Conservation (phyloP, 2,888 invertebrate genomes). For the Patella depressa region DNA sequence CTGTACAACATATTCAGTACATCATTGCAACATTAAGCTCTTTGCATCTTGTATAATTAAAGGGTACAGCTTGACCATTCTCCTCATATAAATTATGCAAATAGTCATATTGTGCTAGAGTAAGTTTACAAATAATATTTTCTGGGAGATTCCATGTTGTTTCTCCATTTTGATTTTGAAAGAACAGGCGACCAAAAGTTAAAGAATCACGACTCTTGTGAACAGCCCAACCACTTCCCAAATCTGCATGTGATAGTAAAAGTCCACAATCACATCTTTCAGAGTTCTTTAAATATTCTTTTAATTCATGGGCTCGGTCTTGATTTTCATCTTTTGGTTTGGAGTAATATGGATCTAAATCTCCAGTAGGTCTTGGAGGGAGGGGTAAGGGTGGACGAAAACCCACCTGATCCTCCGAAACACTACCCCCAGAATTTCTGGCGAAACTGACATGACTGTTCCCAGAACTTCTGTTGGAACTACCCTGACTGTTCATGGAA, state of each 20-base stretch:
- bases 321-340: conserved; percentile 42
- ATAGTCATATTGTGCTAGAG: conserved; percentile 33
- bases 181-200: conserved; percentile 49
- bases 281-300: conserved; percentile 45
- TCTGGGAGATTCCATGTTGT: conserved; percentile 54
- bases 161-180: conserved; percentile 46
- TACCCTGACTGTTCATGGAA: too few relatives aligned
- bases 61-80: conserved; percentile 17
- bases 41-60: neutral
- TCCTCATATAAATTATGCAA: conserved; percentile 26
- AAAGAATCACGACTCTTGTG: conserved; percentile 50
- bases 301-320: conserved; percentile 47
- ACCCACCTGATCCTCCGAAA: conserved; percentile 27
- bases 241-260: conserved; percentile 46
- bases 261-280: conserved; percentile 60
- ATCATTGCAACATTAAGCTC: neutral
- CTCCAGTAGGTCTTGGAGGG: conserved; percentile 14
- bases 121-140: conserved; percentile 44
- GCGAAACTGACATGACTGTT: too few relatives aligned
- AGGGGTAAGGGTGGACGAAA: conserved; percentile 42
- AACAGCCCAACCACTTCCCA: conserved; percentile 55
- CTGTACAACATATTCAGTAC: too few relatives aligned
- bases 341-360: conserved; percentile 44
- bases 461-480: too few relatives aligned
- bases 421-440: neutral